phyloP scores from a whole-genome alignment of 2,113 vertebrate genomes.

The Australoheros scitulus region DNA sequence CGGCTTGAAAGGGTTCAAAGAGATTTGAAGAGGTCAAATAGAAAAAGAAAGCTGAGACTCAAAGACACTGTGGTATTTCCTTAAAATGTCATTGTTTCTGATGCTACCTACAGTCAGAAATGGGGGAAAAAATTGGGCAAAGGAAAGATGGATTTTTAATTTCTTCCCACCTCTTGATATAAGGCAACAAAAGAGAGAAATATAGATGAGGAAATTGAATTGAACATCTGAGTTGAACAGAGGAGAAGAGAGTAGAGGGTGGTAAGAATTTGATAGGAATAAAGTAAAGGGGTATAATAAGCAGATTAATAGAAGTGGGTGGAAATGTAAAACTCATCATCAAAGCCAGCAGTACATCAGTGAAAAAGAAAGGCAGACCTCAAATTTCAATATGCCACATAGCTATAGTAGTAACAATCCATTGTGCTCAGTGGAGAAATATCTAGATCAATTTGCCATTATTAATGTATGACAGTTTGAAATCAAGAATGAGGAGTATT shows the following conservation, averaged over 20 bases:
- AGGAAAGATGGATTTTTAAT: constrained; percentile 24
- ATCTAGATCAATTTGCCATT: constrained; percentile 24
- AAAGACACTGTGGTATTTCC: constrained; percentile 56
- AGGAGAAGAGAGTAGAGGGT: background rate
- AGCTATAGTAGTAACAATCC: constrained; percentile 12
- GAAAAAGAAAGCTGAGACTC: constrained; percentile 21
- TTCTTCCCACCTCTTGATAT: constrained; percentile 7
- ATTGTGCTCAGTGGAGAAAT: background rate
- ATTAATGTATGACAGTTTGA: background rate
- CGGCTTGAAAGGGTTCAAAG: constrained; percentile 8
- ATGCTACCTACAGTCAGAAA: constrained; percentile 43
- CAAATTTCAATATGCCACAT: constrained; percentile 18
- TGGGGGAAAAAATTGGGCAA: constrained; percentile 5
- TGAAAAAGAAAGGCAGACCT: constrained; percentile 4
- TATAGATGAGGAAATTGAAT: constrained; percentile 47
- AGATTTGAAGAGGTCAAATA: constrained; percentile 30
- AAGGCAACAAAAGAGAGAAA: constrained; percentile 34
- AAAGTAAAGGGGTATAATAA: constrained; percentile 14
- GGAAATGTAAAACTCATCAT: constrained; percentile 41
- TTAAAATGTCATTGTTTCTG: constrained; percentile 71
- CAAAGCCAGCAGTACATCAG: constrained; percentile 8
- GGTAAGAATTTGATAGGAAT: constrained; percentile 30
- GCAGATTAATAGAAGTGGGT: constrained; percentile 17
- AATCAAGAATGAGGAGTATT: constrained; percentile 7
- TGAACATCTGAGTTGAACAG: constrained; percentile 41